Conservation (phyloP, 1,140 invertebrate genomes). For the Caenorhabditis latens region DNA sequence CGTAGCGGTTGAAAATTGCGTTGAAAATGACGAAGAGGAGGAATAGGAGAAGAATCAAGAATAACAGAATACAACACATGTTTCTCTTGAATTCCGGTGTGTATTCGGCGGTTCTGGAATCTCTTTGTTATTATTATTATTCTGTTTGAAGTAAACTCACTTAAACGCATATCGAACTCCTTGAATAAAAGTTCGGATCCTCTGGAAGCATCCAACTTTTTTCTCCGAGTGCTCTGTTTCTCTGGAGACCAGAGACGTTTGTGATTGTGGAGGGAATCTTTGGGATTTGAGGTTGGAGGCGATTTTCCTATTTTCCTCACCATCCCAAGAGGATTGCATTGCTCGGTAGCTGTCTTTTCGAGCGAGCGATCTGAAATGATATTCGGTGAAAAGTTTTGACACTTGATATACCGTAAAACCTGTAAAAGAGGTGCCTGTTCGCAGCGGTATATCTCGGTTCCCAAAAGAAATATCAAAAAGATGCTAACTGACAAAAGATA, state of each 20-base stretch:
- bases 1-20: constrained; percentile 62
- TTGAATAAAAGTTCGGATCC: constrained; percentile 15
- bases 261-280: constrained; percentile 63
- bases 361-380: constrained; percentile 71
- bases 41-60: constrained; percentile 70
- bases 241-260: constrained; percentile 63
- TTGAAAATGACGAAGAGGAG: constrained; percentile 70
- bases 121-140: background rate
- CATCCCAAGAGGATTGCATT: constrained; percentile 70
- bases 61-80: constrained; percentile 68
- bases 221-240: constrained; percentile 32
- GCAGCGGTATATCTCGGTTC: no score
- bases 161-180: constrained; percentile 55
- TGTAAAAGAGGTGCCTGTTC: no score
- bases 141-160: constrained; percentile 19
- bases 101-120: constrained; percentile 70
- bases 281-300: background rate
- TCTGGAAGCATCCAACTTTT: constrained; percentile 57
- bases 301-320: background rate
- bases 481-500: no score
- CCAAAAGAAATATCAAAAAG: background rate
- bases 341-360: constrained; percentile 75
- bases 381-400: background rate
- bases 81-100: constrained; percentile 68
- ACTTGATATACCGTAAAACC: no score